Percentiles rank a stretch among this genome's conserved stretches.
phyloP scores from a whole-genome alignment of 2,113 vertebrate genomes.

The Gallinago paraguaiae region DNA sequence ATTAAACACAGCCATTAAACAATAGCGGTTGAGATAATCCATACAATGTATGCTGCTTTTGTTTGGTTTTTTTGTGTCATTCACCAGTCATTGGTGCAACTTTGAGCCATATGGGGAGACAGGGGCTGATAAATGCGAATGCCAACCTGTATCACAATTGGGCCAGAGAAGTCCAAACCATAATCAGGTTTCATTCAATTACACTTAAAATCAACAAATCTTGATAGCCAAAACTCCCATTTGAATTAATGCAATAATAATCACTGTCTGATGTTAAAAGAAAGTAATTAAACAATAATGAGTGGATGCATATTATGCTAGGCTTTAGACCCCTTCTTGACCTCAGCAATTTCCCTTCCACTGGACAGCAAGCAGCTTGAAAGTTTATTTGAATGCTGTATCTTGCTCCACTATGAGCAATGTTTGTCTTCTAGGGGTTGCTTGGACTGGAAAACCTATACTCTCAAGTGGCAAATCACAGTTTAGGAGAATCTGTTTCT shows the following conservation, averaged over 20 bases:
- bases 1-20: constrained; percentile 95
- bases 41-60: constrained; percentile 87
- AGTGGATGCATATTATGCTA: constrained; percentile 74
- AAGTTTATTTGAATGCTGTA: constrained; percentile 76
- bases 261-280: constrained; percentile 77
- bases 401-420: constrained; percentile 55
- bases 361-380: constrained; percentile 82
- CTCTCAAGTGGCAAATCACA: constrained; percentile 19
- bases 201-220: constrained; percentile 79
- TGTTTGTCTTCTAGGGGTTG: constrained; percentile 38
- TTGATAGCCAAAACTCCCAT: constrained; percentile 82
- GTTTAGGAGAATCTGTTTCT: constrained; percentile 35
- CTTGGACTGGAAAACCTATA: background rate
- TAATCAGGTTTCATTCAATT: constrained; percentile 79
- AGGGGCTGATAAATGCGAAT: constrained; percentile 74
- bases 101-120: constrained; percentile 78
- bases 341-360: constrained; percentile 80
- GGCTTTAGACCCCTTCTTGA: constrained; percentile 80
- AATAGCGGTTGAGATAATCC: constrained; percentile 90
- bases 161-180: constrained; percentile 75
- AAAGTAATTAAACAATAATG: constrained; percentile 84
- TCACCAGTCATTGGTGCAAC: constrained; percentile 83
- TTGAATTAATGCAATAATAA: constrained; percentile 82
- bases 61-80: constrained; percentile 72
- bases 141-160: constrained; percentile 69